phyloP scores from a whole-genome alignment of 2,797 vertebrate genomes.

The Hippocampus kuda region DNA sequence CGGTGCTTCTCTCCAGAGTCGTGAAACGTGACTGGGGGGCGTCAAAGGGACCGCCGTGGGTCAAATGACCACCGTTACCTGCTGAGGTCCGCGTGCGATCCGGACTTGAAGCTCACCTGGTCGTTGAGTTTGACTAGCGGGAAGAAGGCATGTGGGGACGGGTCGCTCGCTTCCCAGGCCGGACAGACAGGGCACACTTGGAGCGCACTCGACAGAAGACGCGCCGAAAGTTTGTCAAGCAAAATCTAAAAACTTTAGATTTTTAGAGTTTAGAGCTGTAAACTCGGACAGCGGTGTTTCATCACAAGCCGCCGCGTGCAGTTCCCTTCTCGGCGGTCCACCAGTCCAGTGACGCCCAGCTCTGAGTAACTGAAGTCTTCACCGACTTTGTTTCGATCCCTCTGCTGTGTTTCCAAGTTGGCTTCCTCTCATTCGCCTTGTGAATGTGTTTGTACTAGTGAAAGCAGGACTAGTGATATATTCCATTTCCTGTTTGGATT shows the following conservation, averaged over 20 bases:
- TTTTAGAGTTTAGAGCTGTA: not conserved
- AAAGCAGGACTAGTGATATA: not conserved
- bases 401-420: slow-evolving; percentile 45
- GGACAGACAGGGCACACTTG: slow-evolving; percentile 2
- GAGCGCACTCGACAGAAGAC: slow-evolving; percentile 10
- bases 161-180: slow-evolving; percentile 19
- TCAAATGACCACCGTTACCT: slow-evolving; percentile 27
- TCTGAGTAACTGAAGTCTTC: slow-evolving; percentile 25
- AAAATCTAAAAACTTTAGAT: slow-evolving; percentile 32
- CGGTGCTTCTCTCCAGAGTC: slow-evolving; percentile 17
- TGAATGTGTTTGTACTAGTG: not conserved
- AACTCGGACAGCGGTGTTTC: not conserved
- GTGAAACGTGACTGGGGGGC: slow-evolving; percentile 5
- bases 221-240: slow-evolving; percentile 45
- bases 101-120: slow-evolving; percentile 37
- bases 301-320: slow-evolving; percentile 17
- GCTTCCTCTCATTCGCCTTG: slow-evolving; percentile 32
- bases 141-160: slow-evolving; percentile 31
- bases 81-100: slow-evolving; percentile 21
- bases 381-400: slow-evolving; percentile 23
- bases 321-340: slow-evolving; percentile 5
- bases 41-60: slow-evolving; percentile 29
- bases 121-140: slow-evolving; percentile 12
- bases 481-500: not conserved
- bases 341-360: slow-evolving; percentile 27